Conservation (phyloP, 1,140 invertebrate species). For the Bombus vancouverensis region DNA sequence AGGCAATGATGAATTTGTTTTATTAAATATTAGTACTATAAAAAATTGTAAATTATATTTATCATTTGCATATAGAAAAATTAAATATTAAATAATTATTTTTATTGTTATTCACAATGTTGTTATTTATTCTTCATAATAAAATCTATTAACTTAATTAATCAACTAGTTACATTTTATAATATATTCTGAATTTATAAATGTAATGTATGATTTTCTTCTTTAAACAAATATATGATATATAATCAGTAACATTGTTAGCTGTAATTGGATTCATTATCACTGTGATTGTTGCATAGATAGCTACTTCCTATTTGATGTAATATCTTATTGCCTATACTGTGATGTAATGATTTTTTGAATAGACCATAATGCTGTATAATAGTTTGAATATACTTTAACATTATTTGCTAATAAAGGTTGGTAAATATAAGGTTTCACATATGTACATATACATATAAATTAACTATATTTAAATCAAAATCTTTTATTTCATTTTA, state of each 20-base stretch:
- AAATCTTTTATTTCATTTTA: constrained; percentile 45
- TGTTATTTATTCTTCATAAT: background rate
- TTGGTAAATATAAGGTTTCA: background rate
- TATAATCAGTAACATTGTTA: background rate
- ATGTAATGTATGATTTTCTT: constrained; percentile 6
- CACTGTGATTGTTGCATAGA: constrained; percentile 43
- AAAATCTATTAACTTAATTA: background rate
- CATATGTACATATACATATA: background rate
- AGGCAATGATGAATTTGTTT: background rate
- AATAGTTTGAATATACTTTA: background rate
- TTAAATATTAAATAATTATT: background rate
- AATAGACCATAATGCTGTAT: background rate
- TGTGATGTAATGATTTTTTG: constrained; percentile 6
- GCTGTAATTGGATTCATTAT: constrained; percentile 33
- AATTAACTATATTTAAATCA: background rate
- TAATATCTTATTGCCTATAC: background rate
- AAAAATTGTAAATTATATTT: background rate
- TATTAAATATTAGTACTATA: background rate
- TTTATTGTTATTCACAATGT: background rate
- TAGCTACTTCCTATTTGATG: constrained; percentile 42
- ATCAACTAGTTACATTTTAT: background rate
- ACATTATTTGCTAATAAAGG: background rate
- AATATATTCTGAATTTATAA: constrained; percentile 1
- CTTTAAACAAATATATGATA: background rate
- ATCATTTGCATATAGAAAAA: background rate